Evolutionary conservation across 2,113 vertebrate species (phyloP).

Genomic region (Platysternon megacephalum): DNA sequence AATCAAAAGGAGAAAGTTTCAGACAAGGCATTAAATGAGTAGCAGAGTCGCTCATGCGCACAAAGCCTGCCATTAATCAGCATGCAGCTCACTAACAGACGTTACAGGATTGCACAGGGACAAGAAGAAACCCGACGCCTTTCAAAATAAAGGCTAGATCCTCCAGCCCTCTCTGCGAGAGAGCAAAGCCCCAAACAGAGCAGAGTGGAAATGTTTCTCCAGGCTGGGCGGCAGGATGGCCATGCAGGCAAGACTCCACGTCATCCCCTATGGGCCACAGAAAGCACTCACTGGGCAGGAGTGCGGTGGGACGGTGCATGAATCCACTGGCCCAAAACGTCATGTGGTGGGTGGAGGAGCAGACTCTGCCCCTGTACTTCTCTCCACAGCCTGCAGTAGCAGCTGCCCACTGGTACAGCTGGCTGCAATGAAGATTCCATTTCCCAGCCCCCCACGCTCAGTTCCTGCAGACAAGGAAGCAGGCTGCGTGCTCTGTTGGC

Average conservation of each 20-base stretch:
- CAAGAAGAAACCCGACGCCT: neutral
- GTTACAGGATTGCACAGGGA: neutral
- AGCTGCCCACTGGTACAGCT: neutral
- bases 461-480: neutral
- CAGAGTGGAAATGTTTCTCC: neutral
- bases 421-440: neutral
- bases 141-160: neutral
- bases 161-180: neutral
- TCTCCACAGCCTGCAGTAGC: neutral
- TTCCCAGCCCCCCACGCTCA: neutral
- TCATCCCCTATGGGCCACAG: neutral
- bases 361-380: neutral
- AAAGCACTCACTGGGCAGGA: neutral
- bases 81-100: neutral
- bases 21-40: neutral
- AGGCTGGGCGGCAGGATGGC: neutral
- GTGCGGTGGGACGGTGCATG: too few relatives aligned
- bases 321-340: neutral
- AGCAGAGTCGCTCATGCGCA: neutral
- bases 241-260: neutral
- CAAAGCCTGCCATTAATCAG: neutral
- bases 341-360: neutral
- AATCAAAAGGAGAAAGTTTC: neutral
- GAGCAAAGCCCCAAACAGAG: neutral
- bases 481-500: rapidly evolving